Evolutionary conservation across 2,113 vertebrate genomes (phyloP), one percentile per base, ranked within the genome.

Genomic region (Pseudolaguvia tuberculata): DNA sequence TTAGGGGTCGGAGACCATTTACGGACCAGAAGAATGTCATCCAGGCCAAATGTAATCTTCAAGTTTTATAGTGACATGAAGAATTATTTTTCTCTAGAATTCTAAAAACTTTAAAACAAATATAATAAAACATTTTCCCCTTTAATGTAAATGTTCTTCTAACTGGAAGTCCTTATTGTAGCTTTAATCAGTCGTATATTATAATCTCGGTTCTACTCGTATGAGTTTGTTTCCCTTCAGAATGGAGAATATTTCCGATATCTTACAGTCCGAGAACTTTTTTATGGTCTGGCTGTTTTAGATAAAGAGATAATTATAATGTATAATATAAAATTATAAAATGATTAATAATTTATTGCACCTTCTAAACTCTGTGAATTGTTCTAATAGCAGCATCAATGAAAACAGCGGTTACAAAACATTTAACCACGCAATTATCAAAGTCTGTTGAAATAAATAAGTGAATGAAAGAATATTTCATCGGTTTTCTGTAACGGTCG

Each of bases 381-480:
- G 9, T 73, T 66, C 52, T 35, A 63, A 65, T 42, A 52, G 45
- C 29, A 27, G 14, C n/a, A 39, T 56, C 55, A 53, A 55, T 23
- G 52, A 17, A 82, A 76, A 81, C 70, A 77, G 50, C 73, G n/a
- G 8, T 52, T 35, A 27, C n/a, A 14, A 35, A 35, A 35, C 21
- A 20, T 57, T 48, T 18, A 50, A 12, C 12, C 18, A 15, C 35
- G 14, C 20, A 25, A 12, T 21, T 23, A 17, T 53, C 1, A 29
- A 6, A 27, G 20, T 35, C 15, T 7, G 12, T 23, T 50, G 27
- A 6, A 35, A 35, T 35, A 6, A 35, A 6, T 35, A 6, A 35
- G 6, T 35, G 31, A 6, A 35, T 35, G 6, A 6, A 35, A 4
- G 56, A 20, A 59, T n/a, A 18, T 35, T 39, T 48, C 27, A 3